Base-by-base conservation (phyloP, 1,140 invertebrate species). In the Patella vulgata region DNA sequence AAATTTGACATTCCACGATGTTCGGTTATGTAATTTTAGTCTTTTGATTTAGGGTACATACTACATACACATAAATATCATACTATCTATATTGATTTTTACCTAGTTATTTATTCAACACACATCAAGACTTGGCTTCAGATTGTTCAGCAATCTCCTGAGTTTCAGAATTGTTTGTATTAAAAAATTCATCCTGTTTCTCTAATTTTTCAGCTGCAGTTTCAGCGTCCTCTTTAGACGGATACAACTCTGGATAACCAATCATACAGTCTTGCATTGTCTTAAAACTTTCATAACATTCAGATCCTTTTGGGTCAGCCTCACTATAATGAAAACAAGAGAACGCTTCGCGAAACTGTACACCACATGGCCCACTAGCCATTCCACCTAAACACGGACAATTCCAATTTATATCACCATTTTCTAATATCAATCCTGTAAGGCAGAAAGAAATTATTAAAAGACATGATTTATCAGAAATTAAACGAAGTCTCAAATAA, bases 341-440 rank as follows among this genome's bases (percentile, higher is more conserved):
- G 81, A 98, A 97, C 0, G 96, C 95, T 66, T 96, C 92, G 53
- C 95, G 85, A 82, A 98, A 98, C 81, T 95, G 90, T 14, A 92
- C 85, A 0, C 94, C 96, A 83, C 96, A 99, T 0, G 96, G 96
- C 2, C 96, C 96, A 4, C 93, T 94, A 5, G 95, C 93, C 92
- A 97, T 96, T 17, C 94, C 94, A 28, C 96, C 96, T 21, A 98
- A 87, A 84, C 96, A 98, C 0, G 96, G 96, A 77, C 96, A 99
- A 78, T 92, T 91, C 95, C 95, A 98, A 84, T 98, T 98, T 59
- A 98, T 97, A 48, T 92, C 90, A 6, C 96, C 96, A 86, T 93
- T 92, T 1, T 91, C 87, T 31, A 93, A 85, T 59, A 98, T 90
- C 1, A 97, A 84, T 30, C 96, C 95, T 59, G 90, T 89, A 66